A percentile compares a stretch with the other conserved stretches of the same genome.
These are phyloP conservation scores for Dryomyza anilis DNA, from an alignment of 2,888 invertebrate genomes.

Conservation along the genomic window DNA sequence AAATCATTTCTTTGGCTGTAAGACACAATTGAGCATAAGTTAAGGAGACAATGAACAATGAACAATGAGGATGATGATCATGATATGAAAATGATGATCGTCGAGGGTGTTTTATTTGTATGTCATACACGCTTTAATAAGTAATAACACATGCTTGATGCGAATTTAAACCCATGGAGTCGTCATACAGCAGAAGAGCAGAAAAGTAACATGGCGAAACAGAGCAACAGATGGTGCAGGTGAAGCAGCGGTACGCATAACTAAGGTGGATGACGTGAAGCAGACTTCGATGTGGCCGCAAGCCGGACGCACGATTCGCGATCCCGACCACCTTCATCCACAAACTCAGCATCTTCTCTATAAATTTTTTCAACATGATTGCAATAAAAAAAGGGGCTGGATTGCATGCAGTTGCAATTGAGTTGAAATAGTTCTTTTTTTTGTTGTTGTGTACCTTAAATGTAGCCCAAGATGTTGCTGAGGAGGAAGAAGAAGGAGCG, in stretches of 20 bases:
- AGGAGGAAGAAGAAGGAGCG: not conserved
- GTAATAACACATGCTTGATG: conserved; percentile 2
- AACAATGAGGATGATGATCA: not conserved
- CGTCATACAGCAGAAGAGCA: not conserved
- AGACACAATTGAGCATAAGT: not conserved
- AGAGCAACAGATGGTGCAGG: not conserved
- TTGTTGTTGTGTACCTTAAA: too few relatives aligned
- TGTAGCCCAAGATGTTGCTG: too few relatives aligned
- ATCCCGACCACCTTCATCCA: too few relatives aligned
- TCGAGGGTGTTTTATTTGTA: conserved; percentile 2
- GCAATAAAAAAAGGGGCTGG: too few relatives aligned
- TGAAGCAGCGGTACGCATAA: not conserved
- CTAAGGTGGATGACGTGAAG: not conserved
- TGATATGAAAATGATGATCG: not conserved
- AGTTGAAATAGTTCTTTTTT: too few relatives aligned
- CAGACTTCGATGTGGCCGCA: not conserved
- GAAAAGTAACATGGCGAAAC: not conserved
- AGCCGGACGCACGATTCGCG: not conserved
- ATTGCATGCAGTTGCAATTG: too few relatives aligned
- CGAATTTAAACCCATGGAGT: too few relatives aligned
- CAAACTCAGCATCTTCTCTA: too few relatives aligned
- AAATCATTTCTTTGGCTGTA: too few relatives aligned
- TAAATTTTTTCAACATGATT: too few relatives aligned
- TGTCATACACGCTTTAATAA: conserved; percentile 12
- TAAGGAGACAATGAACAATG: not conserved